Conservation (phyloP, 2,113 vertebrate genomes). For the Pongo pygmaeus region DNA sequence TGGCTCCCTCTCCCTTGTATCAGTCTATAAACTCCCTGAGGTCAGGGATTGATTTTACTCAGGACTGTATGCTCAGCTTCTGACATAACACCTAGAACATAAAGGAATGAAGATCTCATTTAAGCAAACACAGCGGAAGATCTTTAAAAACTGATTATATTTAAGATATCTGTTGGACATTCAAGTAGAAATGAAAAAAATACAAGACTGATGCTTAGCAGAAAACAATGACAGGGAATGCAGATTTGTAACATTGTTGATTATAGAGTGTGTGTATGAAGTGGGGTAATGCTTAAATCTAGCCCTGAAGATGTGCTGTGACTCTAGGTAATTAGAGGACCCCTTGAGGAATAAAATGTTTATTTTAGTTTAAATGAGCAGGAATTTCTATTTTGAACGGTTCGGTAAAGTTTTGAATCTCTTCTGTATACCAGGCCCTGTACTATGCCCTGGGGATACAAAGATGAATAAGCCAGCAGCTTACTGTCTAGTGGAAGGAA, state of each 20-base stretch:
- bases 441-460: neutral
- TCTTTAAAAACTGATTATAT: neutral
- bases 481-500: neutral
- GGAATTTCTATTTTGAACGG: neutral
- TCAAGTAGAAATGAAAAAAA: neutral
- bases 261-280: neutral
- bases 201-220: neutral
- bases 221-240: neutral
- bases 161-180: neutral
- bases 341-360: neutral
- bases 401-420: neutral
- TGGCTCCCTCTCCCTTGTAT: neutral
- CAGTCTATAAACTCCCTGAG: neutral
- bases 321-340: neutral
- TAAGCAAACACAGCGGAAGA: neutral
- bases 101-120: neutral
- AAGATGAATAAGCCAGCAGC: neutral
- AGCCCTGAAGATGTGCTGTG: neutral
- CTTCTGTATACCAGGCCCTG: neutral
- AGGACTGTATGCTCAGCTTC: neutral
- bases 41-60: neutral
- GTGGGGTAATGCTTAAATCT: neutral
- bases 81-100: neutral
- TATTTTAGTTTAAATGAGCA: conserved; percentile 24
- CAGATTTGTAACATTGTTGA: neutral